Base-by-base conservation (phyloP, 2,888 invertebrate species). In the Blastobasis lacticolella region DNA sequence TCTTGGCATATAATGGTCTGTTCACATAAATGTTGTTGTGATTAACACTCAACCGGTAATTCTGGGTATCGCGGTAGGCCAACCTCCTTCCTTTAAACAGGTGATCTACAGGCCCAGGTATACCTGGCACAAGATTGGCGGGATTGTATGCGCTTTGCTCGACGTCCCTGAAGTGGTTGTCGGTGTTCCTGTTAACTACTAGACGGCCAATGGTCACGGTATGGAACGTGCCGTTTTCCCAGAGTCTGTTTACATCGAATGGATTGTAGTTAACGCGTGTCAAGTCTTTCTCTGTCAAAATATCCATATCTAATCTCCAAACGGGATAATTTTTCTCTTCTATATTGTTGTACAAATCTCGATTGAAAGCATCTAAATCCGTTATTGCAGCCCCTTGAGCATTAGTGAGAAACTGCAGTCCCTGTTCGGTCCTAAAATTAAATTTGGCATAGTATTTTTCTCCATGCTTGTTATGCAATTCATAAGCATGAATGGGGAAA, bases 401-500 rank as follows among this genome's bases (percentile, higher is more conserved):
- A 0, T 89, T 86, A 37, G 90, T 81, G 46, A 97, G 71, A 75
- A 94, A 94, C 71, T 92, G 92, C 58, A 97, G 92, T 6, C 95
- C 95, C 81, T 96, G 95, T 73, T 96, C 92, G 1, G 95, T 94
- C 91, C 95, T 95, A 69, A 92, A 94, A 75, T 96, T 97, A 83
- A 97, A 97, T 88, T 95, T 97, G 57, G 94, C 95, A 71, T 93
- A 97, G 59, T 92, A 89, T 36, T 90, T 79, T 50, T 94, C 90
- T 0, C 93, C 91, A 4, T 91, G 77, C 48, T 85, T 90, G 75
- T 97, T 97, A 37, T 96, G 91, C 54, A 97, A 74, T 75, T 96
- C 96, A 75, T 95, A 98, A 0, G 96, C 94, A 73, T 97, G 97
- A 0, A 94, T 94, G 1, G 96, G 95, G 66, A 95, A 97, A 43